Evolutionary conservation across 2,113 vertebrate genomes (phyloP), one percentile per base, ranked within the genome.

Genomic region (Leptobrachium leishanense): DNA sequence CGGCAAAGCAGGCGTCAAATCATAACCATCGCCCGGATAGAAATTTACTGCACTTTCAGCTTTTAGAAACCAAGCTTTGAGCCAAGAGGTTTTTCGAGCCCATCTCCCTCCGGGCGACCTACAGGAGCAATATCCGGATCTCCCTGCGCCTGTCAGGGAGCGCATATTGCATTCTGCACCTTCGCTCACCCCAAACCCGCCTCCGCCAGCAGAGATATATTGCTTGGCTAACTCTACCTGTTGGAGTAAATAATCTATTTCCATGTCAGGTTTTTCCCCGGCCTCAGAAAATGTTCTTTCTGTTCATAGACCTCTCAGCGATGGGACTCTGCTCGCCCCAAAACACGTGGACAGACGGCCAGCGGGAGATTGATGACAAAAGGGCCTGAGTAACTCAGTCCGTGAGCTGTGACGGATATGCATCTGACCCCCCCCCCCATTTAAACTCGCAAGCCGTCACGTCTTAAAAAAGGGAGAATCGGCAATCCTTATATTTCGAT

Each of bases 61-160:
- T 50, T 50, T 50, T 5, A 50, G 46, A 50, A 50, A 4, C 46
- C 1, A 50, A 50, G 46, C 46, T 50, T 50, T 8, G 8, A 5
- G 8, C 4, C 4, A 4, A 50, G 8, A 50, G 46, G 46, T 50
- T 8, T 50, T 50, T 8, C 8, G 8, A 8, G 8, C 20, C 20
- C 46, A 50, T 5, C 8, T 50, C 8, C 46, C 46, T 50, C 46
- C 8, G 4, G 8, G 8, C 8, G 46, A 50, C 8, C 4, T 50
- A 50, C 8, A 2, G 10, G 69, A 13, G 82, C 74, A 82, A 77
- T 8, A 31, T 2, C 6, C 68, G n/a, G 64, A 79, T 79, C 72
- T 79, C 72, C 53, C 46, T 20, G 55, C 42, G 59, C 64, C 46
- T 72, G 65, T 72, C 57, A 79, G 76, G 64, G 71, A 72, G 72